Base-by-base conservation (phyloP, 2,113 vertebrate genomes). In the Pipa parva region DNA sequence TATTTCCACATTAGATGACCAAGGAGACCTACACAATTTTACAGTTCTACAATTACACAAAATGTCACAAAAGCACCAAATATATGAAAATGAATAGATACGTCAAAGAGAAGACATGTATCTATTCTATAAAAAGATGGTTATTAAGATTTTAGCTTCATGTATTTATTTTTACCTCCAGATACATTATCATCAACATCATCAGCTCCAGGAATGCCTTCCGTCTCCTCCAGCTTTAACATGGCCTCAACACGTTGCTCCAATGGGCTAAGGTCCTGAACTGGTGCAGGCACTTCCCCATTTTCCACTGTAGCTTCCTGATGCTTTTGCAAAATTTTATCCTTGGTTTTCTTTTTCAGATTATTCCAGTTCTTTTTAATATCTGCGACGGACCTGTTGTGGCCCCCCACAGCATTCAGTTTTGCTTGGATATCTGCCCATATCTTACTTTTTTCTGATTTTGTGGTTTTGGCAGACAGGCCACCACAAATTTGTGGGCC, bases 341-440 rank as follows among this genome's bases (percentile, higher is more conserved):
- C 36, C 31, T 70, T 70, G 28, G 66, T 70, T 28, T 70, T 24
- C 13, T 61, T 61, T 61, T 70, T 70, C 5, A 70, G 66, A 24
- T 8, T 17, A 15, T 70, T 70, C 66, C 66, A 70, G 17, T 7
- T 4, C 27, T 70, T 61, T 46, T 70, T 70, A 21, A 70, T 45
- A 49, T 70, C 66, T 45, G 66, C 66, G 54, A 70, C 7, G 5
- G 66, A 70, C 18, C 66, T 70, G 33, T 70, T 70, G 7, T 70
- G 36, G 46, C 66, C 66, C 26, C 66, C 66, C 12, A 22, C 50
- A 27, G 66, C 36, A 45, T 70, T 70, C 15, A 70, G 31, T 39
- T 61, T 70, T 36, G 66, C 58, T 70, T 70, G 66, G 18, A 70
- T 70, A 18, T 70, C 66, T 61, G 58, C 66, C 66, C 66, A 70